Evolutionary conservation across 2,888 invertebrate species (phyloP), one percentile per base, ranked within the genome.

Genomic region (Hirtodrosophila duncani): DNA sequence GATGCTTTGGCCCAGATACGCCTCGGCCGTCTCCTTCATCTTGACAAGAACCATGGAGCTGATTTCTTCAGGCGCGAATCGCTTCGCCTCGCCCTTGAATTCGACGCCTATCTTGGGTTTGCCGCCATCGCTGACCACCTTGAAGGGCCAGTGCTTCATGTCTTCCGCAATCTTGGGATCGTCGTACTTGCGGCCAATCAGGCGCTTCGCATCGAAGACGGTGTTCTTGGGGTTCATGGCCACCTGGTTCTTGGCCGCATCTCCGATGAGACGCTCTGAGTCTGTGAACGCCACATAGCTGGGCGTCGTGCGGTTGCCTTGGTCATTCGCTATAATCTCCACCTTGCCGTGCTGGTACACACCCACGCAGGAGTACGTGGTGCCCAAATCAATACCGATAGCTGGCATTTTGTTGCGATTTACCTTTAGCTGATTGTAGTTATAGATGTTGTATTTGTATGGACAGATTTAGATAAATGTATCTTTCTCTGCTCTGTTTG

Each of bases 71-170:
- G 96, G 95, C 88, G 92, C 94, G 89, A 97, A 97, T 39, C 91
- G 91, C 86, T 97, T 98, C 50, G 88, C 88, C 87, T 96, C 96
- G 30, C 95, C 96, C 85, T 96, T 96, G 89, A 94, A 96, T 56
- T 92, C 88, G 14, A 96, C 94, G 85, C 92, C 89, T 63, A 94
- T 93, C 88, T 93, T 94, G 59, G 94, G 94, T 86, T 94, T 94
- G 39, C 93, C 92, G 58, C 90, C 90, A 83, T 93, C 93, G 84
- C 90, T 93, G 82, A 93, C 88, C 2, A 97, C 96, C 84, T 93
- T 93, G 85, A 97, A 97, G 37, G 97, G 97, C 93, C 96, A 97
- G 87, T 94, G 94, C 88, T 97, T 96, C 91, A 97, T 93, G 85
- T 98, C 97, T 38, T 91, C 91, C 88, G 98, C 97, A 44, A 99